Conservation (phyloP, 2,888 invertebrate species). For the Agonum fuliginosum region DNA sequence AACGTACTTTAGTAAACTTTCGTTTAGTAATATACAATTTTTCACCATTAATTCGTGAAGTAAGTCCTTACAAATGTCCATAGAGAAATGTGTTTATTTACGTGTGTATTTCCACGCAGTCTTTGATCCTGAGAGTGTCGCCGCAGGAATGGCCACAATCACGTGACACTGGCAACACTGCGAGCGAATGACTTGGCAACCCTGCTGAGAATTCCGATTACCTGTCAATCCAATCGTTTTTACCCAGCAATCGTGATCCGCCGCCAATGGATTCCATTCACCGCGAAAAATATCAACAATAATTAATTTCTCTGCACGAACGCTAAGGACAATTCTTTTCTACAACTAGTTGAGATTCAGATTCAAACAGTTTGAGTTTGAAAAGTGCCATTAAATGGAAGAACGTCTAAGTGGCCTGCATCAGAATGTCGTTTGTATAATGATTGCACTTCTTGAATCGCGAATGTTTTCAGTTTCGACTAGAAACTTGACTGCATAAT, state of each 20-base stretch:
- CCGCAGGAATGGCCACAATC: too few species aligned
- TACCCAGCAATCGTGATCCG: slow-evolving; percentile 55
- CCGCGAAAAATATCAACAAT: too few species aligned
- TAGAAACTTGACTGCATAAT: slow-evolving; percentile 14
- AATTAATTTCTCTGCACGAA: too few species aligned
- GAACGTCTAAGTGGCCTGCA: slow-evolving; percentile 54
- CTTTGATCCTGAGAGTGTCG: too few species aligned
- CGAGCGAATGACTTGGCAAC: slow-evolving; percentile 44
- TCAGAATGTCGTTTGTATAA: slow-evolving; percentile 60
- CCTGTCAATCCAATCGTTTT: slow-evolving; percentile 59
- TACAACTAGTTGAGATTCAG: background rate
- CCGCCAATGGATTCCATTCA: slow-evolving; percentile 48
- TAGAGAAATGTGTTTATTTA: too few species aligned
- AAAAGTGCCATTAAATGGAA: slow-evolving; percentile 49
- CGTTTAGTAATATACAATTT: too few species aligned
- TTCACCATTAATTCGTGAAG: too few species aligned
- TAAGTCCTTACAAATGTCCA: too few species aligned
- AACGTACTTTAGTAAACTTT: too few species aligned
- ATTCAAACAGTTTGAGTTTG: slow-evolving; percentile 40
- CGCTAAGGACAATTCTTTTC: slow-evolving; percentile 6
- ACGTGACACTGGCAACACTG: slow-evolving; percentile 19
- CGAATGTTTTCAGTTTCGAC: slow-evolving; percentile 2
- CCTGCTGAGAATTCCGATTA: slow-evolving; percentile 59
- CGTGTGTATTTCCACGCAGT: too few species aligned
- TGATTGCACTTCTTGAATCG: slow-evolving; percentile 48